phyloP scores from a whole-genome alignment of 2,113 vertebrate genomes.

The Motacilla tschutschensis region DNA sequence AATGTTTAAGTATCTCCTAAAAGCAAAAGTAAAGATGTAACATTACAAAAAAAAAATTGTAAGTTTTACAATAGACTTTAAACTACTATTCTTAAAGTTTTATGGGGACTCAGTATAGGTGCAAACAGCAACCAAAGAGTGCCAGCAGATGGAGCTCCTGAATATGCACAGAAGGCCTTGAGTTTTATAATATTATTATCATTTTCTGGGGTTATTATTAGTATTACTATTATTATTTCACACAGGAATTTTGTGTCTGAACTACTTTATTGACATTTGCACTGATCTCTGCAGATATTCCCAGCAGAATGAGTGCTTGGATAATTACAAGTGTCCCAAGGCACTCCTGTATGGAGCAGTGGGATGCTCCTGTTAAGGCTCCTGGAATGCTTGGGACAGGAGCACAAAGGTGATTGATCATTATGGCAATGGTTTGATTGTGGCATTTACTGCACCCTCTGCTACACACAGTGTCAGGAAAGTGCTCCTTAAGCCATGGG shows the following conservation, averaged over 20 bases:
- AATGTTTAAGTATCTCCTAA: neutral
- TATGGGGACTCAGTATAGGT: neutral
- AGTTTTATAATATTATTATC: neutral
- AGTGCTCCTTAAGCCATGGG: neutral
- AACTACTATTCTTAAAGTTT: neutral
- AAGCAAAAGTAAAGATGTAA: neutral
- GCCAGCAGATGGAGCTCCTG: slow-evolving; percentile 39
- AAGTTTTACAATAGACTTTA: neutral
- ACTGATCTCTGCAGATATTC: neutral
- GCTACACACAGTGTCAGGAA: neutral
- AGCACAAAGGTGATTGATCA: neutral
- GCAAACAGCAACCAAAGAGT: neutral
- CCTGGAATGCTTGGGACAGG: neutral
- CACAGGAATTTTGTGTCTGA: neutral
- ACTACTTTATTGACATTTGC: neutral
- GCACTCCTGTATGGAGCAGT: fast-evolving
- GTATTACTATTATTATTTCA: neutral
- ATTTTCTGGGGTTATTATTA: neutral
- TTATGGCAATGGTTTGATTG: neutral
- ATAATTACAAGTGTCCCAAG: neutral
- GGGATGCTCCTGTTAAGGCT: neutral
- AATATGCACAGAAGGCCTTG: neutral
- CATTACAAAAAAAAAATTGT: neutral
- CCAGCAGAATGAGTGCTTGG: neutral
- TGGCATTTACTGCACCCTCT: too few species aligned